Conservation (phyloP, 2,113 vertebrate genomes). For the Nansenia antarctica region DNA sequence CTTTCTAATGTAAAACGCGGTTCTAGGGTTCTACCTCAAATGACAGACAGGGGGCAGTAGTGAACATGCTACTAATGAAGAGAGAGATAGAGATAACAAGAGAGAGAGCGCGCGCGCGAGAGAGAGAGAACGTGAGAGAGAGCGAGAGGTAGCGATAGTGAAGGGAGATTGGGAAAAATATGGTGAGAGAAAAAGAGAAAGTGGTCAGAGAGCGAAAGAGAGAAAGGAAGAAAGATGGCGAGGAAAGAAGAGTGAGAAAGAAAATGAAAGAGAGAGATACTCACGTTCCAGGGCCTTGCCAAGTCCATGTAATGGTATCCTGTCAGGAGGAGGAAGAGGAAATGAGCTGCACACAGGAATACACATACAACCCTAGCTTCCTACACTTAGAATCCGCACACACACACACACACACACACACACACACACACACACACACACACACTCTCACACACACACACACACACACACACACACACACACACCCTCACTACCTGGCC, state of each 20-base stretch:
- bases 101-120: background rate
- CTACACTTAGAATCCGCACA: background rate
- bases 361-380: background rate
- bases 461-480: too few relatives aligned
- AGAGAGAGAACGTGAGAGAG: background rate
- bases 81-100: background rate
- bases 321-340: conserved; percentile 40
- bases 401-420: conserved; percentile 1
- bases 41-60: background rate
- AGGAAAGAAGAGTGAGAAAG: background rate
- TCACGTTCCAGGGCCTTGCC: conserved; percentile 68
- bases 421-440: background rate
- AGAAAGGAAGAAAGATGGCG: too few relatives aligned
- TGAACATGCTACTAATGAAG: too few relatives aligned
- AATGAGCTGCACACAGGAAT: background rate
- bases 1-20: background rate
- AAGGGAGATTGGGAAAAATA: background rate
- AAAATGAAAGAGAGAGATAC: conserved; percentile 27
- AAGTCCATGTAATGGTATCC: conserved; percentile 71
- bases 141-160: background rate
- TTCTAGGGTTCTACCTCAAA: background rate
- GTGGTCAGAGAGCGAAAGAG: background rate
- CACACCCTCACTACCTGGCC: too few relatives aligned
- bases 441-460: background rate
- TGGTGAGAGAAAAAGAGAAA: background rate